Conservation (phyloP, 2,888 invertebrate species). For the Chrysolina haemoptera region DNA sequence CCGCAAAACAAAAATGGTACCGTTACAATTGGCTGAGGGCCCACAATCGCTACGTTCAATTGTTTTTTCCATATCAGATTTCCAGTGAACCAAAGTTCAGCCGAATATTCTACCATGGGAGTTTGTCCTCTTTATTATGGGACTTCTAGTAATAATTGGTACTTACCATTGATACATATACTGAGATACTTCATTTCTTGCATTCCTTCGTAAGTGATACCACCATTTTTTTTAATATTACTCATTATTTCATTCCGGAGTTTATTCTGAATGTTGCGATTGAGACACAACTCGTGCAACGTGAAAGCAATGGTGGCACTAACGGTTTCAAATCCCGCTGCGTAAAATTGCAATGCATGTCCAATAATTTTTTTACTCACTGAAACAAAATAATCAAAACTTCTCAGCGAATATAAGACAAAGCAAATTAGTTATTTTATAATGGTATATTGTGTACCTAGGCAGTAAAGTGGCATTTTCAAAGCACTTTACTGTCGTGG, state of each 20-base stretch:
- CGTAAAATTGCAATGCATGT: conserved; percentile 69
- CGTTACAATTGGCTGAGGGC: too few relatives aligned
- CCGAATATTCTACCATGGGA: too few relatives aligned
- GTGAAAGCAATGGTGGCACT: conserved; percentile 74
- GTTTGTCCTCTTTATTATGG: background rate
- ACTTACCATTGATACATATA: conserved; percentile 37
- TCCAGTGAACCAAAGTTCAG: too few relatives aligned
- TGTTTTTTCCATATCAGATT: too few relatives aligned
- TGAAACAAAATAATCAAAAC: background rate
- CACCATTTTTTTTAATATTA: conserved; percentile 66
- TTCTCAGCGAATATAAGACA: too few relatives aligned
- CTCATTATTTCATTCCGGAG: conserved; percentile 70
- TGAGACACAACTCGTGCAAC: conserved; percentile 72
- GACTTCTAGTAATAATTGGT: conserved; percentile 59
- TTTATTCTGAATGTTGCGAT: conserved; percentile 72
- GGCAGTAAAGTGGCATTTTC: too few relatives aligned
- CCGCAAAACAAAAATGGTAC: too few relatives aligned
- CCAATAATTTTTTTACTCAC: conserved; percentile 32
- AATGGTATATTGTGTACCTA: too few relatives aligned
- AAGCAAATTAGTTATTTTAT: too few relatives aligned
- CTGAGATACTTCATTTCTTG: conserved; percentile 67
- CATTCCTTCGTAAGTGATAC: conserved; percentile 71
- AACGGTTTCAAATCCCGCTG: conserved; percentile 76
- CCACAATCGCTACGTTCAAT: too few relatives aligned
- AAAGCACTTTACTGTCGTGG: too few relatives aligned